These are phyloP conservation scores for Holacanthus passer DNA, from an alignment of 2,113 vertebrate genomes.

Conservation along the genomic window DNA sequence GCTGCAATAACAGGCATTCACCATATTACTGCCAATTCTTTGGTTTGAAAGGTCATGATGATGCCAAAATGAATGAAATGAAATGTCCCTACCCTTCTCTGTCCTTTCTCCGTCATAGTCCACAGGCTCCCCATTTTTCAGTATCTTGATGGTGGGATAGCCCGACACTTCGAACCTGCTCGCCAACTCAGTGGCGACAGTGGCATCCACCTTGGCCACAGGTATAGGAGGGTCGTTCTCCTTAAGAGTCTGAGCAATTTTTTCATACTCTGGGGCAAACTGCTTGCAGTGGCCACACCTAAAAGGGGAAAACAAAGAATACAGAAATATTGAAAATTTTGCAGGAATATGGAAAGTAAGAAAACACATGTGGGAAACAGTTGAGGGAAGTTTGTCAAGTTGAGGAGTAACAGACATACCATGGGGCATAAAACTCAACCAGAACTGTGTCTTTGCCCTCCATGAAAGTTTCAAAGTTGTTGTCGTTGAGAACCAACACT, in stretches of 20 bases:
- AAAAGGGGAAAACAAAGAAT: background rate
- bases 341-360: background rate
- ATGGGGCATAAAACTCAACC: conserved; percentile 97
- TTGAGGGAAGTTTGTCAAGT: too few relatives aligned
- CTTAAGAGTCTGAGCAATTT: conserved; percentile 91
- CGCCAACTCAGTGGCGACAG: conserved; percentile 84
- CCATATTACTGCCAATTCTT: background rate
- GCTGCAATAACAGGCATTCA: conserved; percentile 80
- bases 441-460: conserved; percentile 93
- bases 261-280: conserved; percentile 96
- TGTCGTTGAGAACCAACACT: conserved; percentile 90
- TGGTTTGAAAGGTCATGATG: accelerated
- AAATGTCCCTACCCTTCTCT: conserved; percentile 86
- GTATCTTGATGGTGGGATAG: conserved; percentile 97
- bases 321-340: background rate
- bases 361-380: background rate
- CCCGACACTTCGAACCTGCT: conserved; percentile 93
- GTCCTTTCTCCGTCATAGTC: conserved; percentile 94
- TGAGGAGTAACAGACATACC: conserved; percentile 81
- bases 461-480: conserved; percentile 92
- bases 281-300: conserved; percentile 99
- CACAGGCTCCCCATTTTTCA: conserved; percentile 93
- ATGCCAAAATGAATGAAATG: accelerated
- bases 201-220: conserved; percentile 95
- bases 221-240: conserved; percentile 93